These are phyloP conservation scores for Echinometra lucunter DNA, from an alignment of 53 echinoderm and acorn worm species.

Conservation along the genomic window DNA sequence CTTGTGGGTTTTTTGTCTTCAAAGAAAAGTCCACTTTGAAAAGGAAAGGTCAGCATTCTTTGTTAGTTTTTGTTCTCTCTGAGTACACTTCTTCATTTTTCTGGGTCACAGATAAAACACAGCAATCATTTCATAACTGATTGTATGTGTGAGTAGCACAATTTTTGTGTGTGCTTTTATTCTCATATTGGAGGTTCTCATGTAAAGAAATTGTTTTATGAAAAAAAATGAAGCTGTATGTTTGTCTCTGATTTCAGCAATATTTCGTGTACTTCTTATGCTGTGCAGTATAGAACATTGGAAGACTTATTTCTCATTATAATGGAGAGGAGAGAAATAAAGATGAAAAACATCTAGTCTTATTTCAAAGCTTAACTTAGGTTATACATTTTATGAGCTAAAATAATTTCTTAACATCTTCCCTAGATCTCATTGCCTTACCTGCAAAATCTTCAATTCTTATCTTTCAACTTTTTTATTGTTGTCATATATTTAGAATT, in stretches of 20 bases:
- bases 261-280: no score
- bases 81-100: conserved; percentile 34
- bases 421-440: background rate
- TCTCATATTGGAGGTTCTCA: conserved; percentile 4
- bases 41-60: conserved; percentile 30
- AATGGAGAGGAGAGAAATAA: no score
- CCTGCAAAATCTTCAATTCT: background rate
- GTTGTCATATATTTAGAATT: background rate
- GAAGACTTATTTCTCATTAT: no score
- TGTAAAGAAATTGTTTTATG: background rate
- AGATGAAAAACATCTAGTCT: no score
- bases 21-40: background rate
- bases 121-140: conserved; percentile 49
- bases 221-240: no score
- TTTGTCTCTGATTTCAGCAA: no score
- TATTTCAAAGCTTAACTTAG: no score
- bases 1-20: conserved; percentile 49
- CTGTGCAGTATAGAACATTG: no score
- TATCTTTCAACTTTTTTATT: background rate
- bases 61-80: conserved; percentile 46
- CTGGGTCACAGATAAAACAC: conserved; percentile 41
- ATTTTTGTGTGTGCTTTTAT: background rate
- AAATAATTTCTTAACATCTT: conserved; percentile 40
- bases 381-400: no score
- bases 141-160: conserved; percentile 47